Conservation (phyloP, 2,797 vertebrate genomes). For the Caiman crocodilus region DNA sequence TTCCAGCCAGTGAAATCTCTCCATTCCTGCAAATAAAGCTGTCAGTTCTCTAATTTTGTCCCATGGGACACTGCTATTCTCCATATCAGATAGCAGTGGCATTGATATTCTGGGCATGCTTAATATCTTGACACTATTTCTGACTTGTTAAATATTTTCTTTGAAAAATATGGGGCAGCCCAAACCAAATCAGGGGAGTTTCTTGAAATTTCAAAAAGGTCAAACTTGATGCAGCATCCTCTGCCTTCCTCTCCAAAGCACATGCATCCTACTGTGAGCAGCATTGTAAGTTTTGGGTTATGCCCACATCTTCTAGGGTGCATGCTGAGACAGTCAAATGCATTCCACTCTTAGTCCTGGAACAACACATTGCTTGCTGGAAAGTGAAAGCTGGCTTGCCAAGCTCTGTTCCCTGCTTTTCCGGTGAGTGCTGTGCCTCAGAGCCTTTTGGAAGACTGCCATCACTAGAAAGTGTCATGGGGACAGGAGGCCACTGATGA, state of each 20-base stretch:
- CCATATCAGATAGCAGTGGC: accelerated
- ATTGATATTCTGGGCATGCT: background rate
- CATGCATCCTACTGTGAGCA: background rate
- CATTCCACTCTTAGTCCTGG: background rate
- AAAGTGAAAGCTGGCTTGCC: background rate
- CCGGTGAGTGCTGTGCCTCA: background rate
- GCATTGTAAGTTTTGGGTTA: background rate
- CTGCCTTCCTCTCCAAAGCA: background rate
- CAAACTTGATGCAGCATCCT: background rate
- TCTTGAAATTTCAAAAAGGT: background rate
- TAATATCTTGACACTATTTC: background rate
- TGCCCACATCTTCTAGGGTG: background rate
- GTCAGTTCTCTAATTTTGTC: background rate
- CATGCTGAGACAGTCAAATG: background rate
- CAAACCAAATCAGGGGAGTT: background rate
- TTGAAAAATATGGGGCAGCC: background rate
- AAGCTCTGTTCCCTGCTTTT: background rate
- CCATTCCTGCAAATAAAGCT: background rate
- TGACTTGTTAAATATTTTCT: background rate
- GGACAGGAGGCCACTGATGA: background rate
- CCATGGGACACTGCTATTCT: background rate
- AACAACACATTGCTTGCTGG: background rate
- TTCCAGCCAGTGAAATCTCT: background rate
- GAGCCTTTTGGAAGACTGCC: background rate
- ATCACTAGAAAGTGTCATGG: background rate